Evolutionary conservation across 2,113 vertebrate genomes (phyloP).

Genomic region (Dinomys branickii): DNA sequence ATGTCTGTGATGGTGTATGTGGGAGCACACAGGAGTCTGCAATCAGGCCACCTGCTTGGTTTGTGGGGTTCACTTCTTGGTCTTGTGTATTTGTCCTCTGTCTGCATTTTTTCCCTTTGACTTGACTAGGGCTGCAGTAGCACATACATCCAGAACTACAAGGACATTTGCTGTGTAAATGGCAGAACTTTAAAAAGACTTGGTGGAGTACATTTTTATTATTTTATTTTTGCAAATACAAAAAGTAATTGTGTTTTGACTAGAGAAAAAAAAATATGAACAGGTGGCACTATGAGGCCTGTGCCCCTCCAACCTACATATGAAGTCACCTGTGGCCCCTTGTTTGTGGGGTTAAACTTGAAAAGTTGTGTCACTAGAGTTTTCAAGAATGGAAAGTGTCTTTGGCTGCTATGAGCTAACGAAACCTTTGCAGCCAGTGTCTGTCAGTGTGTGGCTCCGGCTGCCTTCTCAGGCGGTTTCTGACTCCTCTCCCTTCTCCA

Average conservation of each 20-base stretch:
- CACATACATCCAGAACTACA: not conserved
- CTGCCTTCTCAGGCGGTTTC: not conserved
- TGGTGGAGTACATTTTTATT: not conserved
- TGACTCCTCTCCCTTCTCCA: not conserved
- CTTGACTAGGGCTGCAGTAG: not conserved
- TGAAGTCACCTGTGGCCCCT: not conserved
- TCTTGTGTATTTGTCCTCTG: not conserved
- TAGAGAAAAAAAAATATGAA: not conserved
- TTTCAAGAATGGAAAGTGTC: not conserved
- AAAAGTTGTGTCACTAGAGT: not conserved
- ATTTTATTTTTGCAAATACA: not conserved
- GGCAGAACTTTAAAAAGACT: not conserved
- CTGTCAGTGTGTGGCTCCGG: not conserved
- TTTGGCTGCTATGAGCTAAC: no score
- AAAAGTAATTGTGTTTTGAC: not conserved
- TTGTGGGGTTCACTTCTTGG: not conserved
- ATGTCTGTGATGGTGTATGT: not conserved
- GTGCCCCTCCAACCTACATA: accelerated
- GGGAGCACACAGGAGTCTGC: not conserved
- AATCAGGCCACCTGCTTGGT: not conserved
- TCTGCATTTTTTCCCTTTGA: not conserved
- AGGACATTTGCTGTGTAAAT: not conserved
- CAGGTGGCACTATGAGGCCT: accelerated
- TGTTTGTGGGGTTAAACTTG: not conserved
- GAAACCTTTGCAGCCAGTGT: not conserved